Conservation (phyloP, 2,797 vertebrate species). For the Malurus splendens region DNA sequence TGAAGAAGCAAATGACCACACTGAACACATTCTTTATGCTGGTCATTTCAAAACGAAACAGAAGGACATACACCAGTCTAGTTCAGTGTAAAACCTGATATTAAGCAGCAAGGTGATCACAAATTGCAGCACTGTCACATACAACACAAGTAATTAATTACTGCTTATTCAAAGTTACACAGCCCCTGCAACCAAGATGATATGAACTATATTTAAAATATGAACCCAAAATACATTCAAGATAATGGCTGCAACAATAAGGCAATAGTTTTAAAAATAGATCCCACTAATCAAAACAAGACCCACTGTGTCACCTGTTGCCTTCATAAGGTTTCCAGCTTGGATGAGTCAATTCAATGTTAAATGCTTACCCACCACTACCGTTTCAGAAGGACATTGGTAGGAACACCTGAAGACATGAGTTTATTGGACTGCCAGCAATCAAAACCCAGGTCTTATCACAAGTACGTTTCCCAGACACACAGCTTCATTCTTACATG, state of each 20-base stretch:
- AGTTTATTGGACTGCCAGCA: constrained; percentile 36
- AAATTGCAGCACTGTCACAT: neutral
- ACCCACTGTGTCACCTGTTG: neutral
- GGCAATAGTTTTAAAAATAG: constrained; percentile 41
- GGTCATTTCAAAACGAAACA: neutral
- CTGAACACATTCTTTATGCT: neutral
- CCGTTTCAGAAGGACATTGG: neutral
- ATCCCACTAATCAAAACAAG: constrained; percentile 18
- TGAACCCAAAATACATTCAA: constrained; percentile 38
- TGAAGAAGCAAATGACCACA: constrained; percentile 10
- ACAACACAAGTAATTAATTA: neutral
- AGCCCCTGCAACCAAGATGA: constrained; percentile 20
- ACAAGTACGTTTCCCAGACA: neutral
- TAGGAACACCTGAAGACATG: constrained; percentile 26
- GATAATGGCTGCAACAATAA: constrained; percentile 47
- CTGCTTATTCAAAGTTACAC: constrained; percentile 14
- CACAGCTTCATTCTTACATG: neutral
- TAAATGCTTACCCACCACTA: constrained; percentile 22
- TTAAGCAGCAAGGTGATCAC: constrained; percentile 47
- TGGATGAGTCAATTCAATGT: neutral
- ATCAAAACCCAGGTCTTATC: constrained; percentile 5
- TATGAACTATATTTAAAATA: constrained; percentile 13
- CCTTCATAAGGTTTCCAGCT: neutral
- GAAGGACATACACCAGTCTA: constrained; percentile 4
- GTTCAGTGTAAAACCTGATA: constrained; percentile 22